Percentiles rank a stretch among this genome's conserved stretches.
Conservation (phyloP, 2,888 invertebrate genomes). For the Orchesellides sinensis region DNA sequence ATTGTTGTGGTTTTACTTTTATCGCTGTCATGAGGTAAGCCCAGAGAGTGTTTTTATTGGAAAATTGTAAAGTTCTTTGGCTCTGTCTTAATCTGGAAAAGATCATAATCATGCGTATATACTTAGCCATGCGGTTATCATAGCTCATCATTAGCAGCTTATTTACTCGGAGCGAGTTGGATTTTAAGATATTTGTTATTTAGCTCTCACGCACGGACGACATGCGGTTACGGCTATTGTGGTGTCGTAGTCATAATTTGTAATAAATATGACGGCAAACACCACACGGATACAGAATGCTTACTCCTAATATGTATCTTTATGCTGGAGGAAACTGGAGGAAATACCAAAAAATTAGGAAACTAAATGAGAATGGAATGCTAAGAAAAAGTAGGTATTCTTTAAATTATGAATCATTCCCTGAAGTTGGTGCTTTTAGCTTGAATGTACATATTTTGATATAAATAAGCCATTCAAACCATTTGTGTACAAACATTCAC, state of each 20-base stretch:
- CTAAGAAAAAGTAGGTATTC: no score
- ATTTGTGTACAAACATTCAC: no score
- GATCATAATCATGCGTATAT: slow-evolving; percentile 17
- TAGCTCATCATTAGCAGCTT: slow-evolving; percentile 50
- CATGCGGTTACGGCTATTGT: slow-evolving; percentile 19
- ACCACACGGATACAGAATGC: neutral
- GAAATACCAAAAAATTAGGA: slow-evolving; percentile 37
- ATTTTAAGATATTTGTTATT: slow-evolving; percentile 1
- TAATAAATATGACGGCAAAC: slow-evolving; percentile 46
- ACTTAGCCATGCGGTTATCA: slow-evolving; percentile 17
- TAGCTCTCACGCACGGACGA: slow-evolving; percentile 4
- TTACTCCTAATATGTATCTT: neutral
- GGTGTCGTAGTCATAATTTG: slow-evolving; percentile 64
- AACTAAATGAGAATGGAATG: slow-evolving; percentile 12
- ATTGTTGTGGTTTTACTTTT: slow-evolving; percentile 39
- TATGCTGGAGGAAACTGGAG: slow-evolving; percentile 39
- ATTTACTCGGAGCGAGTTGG: slow-evolving; percentile 39
- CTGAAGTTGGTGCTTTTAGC: no score
- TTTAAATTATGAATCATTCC: no score
- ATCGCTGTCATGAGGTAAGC: slow-evolving; percentile 38
- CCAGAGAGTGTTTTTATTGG: slow-evolving; percentile 37
- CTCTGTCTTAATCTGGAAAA: slow-evolving; percentile 50
- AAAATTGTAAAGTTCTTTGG: slow-evolving; percentile 31
- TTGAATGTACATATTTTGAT: no score
- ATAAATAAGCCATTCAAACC: no score